Evolutionary conservation across 2,888 invertebrate genomes (phyloP).

Genomic region (Acanthosoma haemorrhoidale): DNA sequence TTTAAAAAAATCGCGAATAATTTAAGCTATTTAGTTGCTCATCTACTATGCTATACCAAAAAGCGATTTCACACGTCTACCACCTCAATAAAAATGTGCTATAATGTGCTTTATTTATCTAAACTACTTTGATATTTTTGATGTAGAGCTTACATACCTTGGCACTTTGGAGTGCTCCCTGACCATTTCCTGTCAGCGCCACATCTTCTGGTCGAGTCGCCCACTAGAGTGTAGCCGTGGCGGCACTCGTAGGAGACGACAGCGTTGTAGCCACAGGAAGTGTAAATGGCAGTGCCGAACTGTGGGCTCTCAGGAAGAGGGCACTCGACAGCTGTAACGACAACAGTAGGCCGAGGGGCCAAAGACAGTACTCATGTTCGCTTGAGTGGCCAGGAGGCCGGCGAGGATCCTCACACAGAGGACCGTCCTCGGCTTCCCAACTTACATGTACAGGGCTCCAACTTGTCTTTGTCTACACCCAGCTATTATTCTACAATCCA

Average conservation of each 20-base stretch:
- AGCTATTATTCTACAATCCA: too few species aligned
- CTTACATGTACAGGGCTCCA: background rate
- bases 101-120: too few species aligned
- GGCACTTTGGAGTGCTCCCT: conserved; percentile 83
- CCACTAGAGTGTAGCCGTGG: conserved; percentile 85
- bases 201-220: conserved; percentile 84
- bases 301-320: conserved; percentile 84
- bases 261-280: conserved; percentile 89
- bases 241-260: conserved; percentile 94
- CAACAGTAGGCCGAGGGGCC: conserved; percentile 39
- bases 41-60: too few species aligned
- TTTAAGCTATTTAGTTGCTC: too few species aligned
- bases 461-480: too few species aligned
- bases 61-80: too few species aligned
- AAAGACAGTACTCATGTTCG: conserved; percentile 40
- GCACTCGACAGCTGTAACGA: conserved; percentile 89
- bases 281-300: conserved; percentile 88
- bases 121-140: too few species aligned
- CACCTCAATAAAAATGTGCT: too few species aligned
- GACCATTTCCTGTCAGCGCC: conserved; percentile 94
- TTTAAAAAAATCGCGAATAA: too few species aligned
- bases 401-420: background rate
- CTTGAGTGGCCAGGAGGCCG: background rate
- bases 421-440: background rate
- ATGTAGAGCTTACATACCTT: conserved; percentile 67